A percentile compares a stretch with the other conserved stretches of the same genome.
Evolutionary conservation across 2,113 vertebrate species (phyloP).

Genomic region (Misgurnus anguillicaudatus): DNA sequence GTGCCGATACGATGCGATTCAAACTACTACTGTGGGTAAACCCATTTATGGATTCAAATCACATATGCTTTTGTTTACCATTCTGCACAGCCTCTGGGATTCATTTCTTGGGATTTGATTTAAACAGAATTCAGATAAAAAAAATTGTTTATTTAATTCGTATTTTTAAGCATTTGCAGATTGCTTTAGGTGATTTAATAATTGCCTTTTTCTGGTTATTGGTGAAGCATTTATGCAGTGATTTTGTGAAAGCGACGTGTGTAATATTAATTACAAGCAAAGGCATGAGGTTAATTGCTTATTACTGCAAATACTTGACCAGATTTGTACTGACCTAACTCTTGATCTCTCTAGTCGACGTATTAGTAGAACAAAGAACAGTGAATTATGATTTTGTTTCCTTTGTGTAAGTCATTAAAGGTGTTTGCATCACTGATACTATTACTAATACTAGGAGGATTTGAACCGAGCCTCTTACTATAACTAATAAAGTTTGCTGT

Average conservation of each 20-base stretch:
- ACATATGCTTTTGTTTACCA: conserved; percentile 1
- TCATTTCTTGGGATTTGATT: neutral
- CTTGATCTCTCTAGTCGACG: conserved; percentile 11
- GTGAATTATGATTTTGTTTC: conserved; percentile 12
- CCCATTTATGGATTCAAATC: conserved; percentile 32
- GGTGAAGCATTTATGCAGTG: conserved; percentile 40
- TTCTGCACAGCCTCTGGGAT: neutral
- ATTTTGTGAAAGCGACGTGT: conserved; percentile 43
- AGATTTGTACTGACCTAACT: conserved; percentile 38
- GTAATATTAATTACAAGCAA: conserved; percentile 60
- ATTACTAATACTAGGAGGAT: neutral
- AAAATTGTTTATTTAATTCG: conserved; percentile 40
- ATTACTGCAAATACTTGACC: conserved; percentile 50
- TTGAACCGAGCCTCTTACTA: too few species aligned
- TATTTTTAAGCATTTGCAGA: conserved; percentile 1
- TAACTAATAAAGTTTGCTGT: too few species aligned
- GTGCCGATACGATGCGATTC: conserved; percentile 60
- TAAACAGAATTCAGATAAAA: conserved; percentile 15
- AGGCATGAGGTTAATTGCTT: conserved; percentile 60
- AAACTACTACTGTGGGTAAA: conserved; percentile 45
- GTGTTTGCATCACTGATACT: neutral
- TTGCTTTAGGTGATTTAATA: conserved; percentile 45
- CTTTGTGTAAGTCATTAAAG: conserved; percentile 4
- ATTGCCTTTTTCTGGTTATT: conserved; percentile 47
- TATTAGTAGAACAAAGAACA: neutral